Evolutionary conservation across 2,888 invertebrate species (phyloP).

Genomic region (Stomorhina lunata): DNA sequence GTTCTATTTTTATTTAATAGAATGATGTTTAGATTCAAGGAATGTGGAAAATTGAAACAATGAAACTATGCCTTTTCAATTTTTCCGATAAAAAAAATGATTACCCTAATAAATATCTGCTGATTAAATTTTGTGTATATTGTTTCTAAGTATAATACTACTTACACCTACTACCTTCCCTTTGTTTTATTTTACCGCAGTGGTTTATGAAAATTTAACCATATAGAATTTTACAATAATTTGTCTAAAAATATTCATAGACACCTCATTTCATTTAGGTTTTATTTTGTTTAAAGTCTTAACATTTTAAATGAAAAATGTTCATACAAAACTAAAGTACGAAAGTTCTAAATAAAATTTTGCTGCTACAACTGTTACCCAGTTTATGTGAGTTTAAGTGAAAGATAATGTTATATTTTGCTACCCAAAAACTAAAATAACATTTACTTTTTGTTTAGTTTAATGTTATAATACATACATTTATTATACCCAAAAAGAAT

Average conservation of each 20-base stretch:
- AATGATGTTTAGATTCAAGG: too few species aligned
- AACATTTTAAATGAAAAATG: too few species aligned
- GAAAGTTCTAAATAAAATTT: too few species aligned
- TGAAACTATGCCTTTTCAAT: too few species aligned
- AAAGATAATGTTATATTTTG: neutral
- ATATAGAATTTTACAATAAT: slow-evolving; percentile 4
- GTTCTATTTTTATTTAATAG: too few species aligned
- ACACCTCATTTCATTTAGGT: neutral
- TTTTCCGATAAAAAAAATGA: too few species aligned
- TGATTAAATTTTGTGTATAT: too few species aligned
- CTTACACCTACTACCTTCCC: neutral
- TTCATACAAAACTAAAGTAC: too few species aligned
- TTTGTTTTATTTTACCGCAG: neutral
- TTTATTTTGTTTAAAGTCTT: neutral
- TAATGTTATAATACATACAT: neutral
- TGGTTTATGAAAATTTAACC: neutral
- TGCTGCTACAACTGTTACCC: too few species aligned
- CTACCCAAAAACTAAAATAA: neutral
- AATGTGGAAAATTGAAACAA: too few species aligned
- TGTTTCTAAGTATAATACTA: too few species aligned
- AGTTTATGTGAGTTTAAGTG: neutral
- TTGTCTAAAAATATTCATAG: slow-evolving; percentile 1
- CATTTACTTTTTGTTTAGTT: neutral
- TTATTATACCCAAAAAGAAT: neutral
- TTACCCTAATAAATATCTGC: too few species aligned